Evolutionary conservation across 1,140 invertebrate species (phyloP), one percentile per base, ranked within the genome.

Genomic region (Amphibalanus amphitrite): DNA sequence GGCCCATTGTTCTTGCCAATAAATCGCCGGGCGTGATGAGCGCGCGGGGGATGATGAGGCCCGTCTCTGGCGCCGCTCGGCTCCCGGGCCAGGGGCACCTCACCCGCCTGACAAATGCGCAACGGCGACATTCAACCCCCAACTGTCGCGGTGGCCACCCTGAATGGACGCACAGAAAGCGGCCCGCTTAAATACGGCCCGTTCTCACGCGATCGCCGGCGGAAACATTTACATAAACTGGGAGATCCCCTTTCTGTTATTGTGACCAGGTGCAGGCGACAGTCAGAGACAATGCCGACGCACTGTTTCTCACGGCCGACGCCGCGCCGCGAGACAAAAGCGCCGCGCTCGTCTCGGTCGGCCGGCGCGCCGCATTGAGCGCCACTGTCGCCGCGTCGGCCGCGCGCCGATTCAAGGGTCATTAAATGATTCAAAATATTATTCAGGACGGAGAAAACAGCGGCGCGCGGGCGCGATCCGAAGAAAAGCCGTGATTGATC

Each of bases 141-240:
- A 17, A 38, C 33, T 4, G 33, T 15, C 33, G 47, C n/a, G 47
- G 1, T 20, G 47, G 13, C 47, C 47, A 20, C 1, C 47, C 47
- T 59, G 13, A 59, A 59, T 59, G 47, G 47, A 20, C 13, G 47
- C 20, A 23, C 47, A 23, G 47, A 59, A 23, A 23, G 47, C 47
- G 47, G 13, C 47, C 10, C 47, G 47, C 23, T 59, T 59, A 59
- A 59, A 59, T 59, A 59, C 13, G 13, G 47, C 10, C 47, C 47
- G 47, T 59, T 59, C 47, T 59, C 47, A 59, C 47, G 47, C 47
- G 20, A 59, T 23, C 10, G 1, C 47, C 47, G 20, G 1, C 17
- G 47, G 47, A 59, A 59, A 59, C 47, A 59, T 59, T 59, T 59
- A 59, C 47, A 59, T 59, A 59, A 59, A 59, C 47, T 59, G 47